Evolutionary conservation across 2,888 invertebrate species (phyloP).

Genomic region (Drosophila quinaria): DNA sequence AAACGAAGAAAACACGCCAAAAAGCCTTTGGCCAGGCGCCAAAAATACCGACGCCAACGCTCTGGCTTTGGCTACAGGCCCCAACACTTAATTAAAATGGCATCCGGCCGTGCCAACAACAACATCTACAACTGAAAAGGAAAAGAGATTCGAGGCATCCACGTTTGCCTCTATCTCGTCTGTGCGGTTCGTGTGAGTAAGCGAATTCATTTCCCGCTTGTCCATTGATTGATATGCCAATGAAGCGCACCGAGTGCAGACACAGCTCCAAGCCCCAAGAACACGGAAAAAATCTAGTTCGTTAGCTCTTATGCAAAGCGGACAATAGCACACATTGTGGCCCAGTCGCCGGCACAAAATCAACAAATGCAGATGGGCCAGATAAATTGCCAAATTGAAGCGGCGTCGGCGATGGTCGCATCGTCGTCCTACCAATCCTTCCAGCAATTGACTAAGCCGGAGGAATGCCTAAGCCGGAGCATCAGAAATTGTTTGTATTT

Average conservation of each 20-base stretch:
- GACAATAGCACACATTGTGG: slow-evolving; percentile 69
- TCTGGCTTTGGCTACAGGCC: slow-evolving; percentile 50
- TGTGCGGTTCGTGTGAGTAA: slow-evolving; percentile 66
- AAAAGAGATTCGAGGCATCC: slow-evolving; percentile 37
- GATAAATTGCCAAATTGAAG: slow-evolving; percentile 76
- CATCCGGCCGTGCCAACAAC: slow-evolving; percentile 64
- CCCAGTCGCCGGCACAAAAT: slow-evolving; percentile 61
- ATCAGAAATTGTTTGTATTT: slow-evolving; percentile 42
- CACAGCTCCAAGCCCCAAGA: slow-evolving; percentile 35
- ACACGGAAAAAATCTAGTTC: slow-evolving; percentile 69
- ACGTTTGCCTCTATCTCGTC: slow-evolving; percentile 43
- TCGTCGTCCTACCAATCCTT: neutral
- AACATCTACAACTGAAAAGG: slow-evolving; percentile 14
- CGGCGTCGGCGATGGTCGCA: slow-evolving; percentile 30
- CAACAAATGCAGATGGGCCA: slow-evolving; percentile 76
- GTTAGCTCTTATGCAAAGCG: slow-evolving; percentile 75
- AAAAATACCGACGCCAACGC: slow-evolving; percentile 45
- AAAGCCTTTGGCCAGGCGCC: slow-evolving; percentile 56
- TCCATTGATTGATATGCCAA: slow-evolving; percentile 77
- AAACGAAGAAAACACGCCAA: slow-evolving; percentile 44
- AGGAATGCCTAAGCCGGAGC: slow-evolving; percentile 14
- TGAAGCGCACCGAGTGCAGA: slow-evolving; percentile 66
- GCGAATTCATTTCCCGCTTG: slow-evolving; percentile 77
- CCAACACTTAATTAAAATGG: slow-evolving; percentile 79
- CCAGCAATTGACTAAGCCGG: slow-evolving; percentile 28